Evolutionary conservation across 2,113 vertebrate species (phyloP).

Genomic region (Sphaerodactylus townsendi): DNA sequence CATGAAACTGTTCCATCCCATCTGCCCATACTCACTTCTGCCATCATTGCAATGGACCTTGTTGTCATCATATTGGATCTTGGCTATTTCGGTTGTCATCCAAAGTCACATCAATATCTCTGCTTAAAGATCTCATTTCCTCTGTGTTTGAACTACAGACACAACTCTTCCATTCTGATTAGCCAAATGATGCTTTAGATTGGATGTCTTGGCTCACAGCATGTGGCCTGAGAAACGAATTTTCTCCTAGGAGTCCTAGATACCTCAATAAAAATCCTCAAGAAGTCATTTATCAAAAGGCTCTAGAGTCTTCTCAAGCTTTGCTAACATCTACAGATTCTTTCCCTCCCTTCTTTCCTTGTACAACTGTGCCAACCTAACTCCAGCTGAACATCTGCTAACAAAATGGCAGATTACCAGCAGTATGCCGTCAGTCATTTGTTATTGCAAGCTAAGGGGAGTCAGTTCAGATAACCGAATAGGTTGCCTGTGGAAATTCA

Average conservation of each 20-base stretch:
- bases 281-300: slow-evolving; percentile 54
- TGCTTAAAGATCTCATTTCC: slow-evolving; percentile 19
- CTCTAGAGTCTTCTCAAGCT: neutral
- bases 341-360: neutral
- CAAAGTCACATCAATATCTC: neutral
- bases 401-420: slow-evolving; percentile 49
- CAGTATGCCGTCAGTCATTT: slow-evolving; percentile 51
- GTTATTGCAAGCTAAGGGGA: slow-evolving; percentile 31
- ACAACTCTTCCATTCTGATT: slow-evolving; percentile 4
- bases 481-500: slow-evolving; percentile 1
- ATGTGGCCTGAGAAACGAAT: slow-evolving; percentile 64
- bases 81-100: neutral
- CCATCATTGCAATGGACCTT: neutral
- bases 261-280: slow-evolving; percentile 48
- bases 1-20: neutral
- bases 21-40: neutral
- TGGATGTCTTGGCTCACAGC: slow-evolving; percentile 39
- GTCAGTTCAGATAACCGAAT: neutral
- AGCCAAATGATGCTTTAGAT: slow-evolving; percentile 39
- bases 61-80: neutral
- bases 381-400: slow-evolving; percentile 54
- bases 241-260: slow-evolving; percentile 39
- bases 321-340: slow-evolving; percentile 32
- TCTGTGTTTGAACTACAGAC: slow-evolving; percentile 10
- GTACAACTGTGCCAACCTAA: slow-evolving; percentile 37